Base-by-base conservation (phyloP, 2,888 invertebrate genomes). In the Catonia carolina region DNA sequence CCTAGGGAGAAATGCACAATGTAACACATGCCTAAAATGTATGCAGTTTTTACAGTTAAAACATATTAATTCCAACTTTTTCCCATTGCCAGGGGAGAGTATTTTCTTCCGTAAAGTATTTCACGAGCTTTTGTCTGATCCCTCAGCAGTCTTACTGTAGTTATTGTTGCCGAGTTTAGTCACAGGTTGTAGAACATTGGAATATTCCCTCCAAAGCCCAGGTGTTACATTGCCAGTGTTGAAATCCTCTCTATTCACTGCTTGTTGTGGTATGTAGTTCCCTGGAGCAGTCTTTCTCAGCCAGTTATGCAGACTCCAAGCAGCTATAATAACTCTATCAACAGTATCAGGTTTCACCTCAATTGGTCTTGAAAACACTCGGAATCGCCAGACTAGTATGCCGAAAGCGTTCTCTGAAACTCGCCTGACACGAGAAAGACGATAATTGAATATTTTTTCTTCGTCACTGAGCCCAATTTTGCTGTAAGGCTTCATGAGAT, bases 221-320 rank as follows among this genome's bases (percentile, higher is more conserved):
- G 52, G 54, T 48, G 33, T 55, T 20, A 55, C 49, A 35, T 33
- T 33, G 2, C 60, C 60, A 15, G 60, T 42, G 42, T 60, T 53
- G 15, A 54, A 49, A 51, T 60, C 51, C 22, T 58, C 60, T 37
- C 41, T 49, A 22, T 58, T 57, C 48, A 57, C 48, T 12, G 39
- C 41, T 50, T 33, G 31, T 53, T 47, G 37, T 42, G 58, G 53
- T 17, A 52, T 17, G 36, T 60, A 58, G 45, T 33, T 49, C n/a
- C 41, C 33, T 42, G 50, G 37, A 10, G 41, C n/a, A 41, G 57
- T 60, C 22, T 41, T 53, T 18, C 54, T 35, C 35, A 60, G 36
- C 60, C 57, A 60, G 45, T 58, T 58, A 52, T 56, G 55, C 33
- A 58, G 14, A 54, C 53, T 37, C 31, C 59, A 57, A 37, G 53